Evolutionary conservation across 2,797 vertebrate species (phyloP), one percentile per base, ranked within the genome.

Genomic region (Phrynocephalus vlangalii): DNA sequence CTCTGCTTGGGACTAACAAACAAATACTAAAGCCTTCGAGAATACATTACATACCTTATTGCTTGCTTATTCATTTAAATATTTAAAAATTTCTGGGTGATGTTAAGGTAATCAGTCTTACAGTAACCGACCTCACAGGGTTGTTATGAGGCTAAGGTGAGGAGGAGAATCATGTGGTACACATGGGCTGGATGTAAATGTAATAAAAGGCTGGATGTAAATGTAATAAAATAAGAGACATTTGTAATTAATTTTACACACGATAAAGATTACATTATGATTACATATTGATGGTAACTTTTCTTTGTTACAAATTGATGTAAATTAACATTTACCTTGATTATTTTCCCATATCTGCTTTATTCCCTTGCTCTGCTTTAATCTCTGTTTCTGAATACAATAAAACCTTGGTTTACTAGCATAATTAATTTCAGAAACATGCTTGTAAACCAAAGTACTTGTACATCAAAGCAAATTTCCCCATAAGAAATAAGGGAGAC

Each of bases 251-350:
- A 26, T 72, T 56, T 83, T 73, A 38, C 10, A 56, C 72, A 66
- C 3, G 56, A 72, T 81, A 83, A 67, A 71, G 16, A 82, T 9
- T 52, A 0, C 30, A 50, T 30, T 83, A 24, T 82, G 13, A 56
- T 44, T 44, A 44, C 56, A 33, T 73, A 73, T 72, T 83, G 30
- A 56, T 83, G 30, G 82, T 83, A 83, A 28, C 48, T 83, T 71
- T 83, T 66, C 1, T 30, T 71, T 52, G 48, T 82, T 82, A 50
- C 56, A 52, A n/a, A 71, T 52, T 71, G 22, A 3, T 71, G 28
- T 50, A 71, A 52, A 30, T 56, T 56, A 83, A 83, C 22, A 30
- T 56, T 30, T 56, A 33, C 6, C 22, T 72, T 72, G 48, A 5
- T 71, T 72, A 24, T 83, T 20, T 71, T 33, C 50, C 48, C 20